Evolutionary conservation across 2,113 vertebrate species (phyloP).

Genomic region (Scytalopus superciliaris): DNA sequence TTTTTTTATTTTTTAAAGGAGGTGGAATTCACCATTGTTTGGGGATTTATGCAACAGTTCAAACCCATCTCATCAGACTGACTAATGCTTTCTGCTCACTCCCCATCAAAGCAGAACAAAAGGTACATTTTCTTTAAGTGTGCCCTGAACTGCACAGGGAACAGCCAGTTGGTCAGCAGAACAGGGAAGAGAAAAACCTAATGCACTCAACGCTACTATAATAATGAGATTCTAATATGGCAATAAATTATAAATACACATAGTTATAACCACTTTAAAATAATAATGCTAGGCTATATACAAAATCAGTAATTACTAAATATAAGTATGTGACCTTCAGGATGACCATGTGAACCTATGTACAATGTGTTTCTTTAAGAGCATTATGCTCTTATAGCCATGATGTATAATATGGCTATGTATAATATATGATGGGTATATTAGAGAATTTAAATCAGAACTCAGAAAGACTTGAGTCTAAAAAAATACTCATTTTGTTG

Average conservation of each 20-base stretch:
- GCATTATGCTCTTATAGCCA: neutral
- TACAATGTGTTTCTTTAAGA: neutral
- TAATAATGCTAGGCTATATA: neutral
- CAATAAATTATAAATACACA: neutral
- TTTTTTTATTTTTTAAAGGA: neutral
- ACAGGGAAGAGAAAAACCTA: neutral
- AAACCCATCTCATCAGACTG: neutral
- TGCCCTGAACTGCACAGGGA: neutral
- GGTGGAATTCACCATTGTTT: neutral
- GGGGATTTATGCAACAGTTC: neutral
- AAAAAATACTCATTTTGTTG: neutral
- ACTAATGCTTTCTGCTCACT: neutral
- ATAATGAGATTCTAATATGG: neutral
- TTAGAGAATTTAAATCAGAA: neutral
- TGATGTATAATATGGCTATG: neutral
- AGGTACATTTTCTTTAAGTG: neutral
- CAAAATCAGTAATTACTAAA: neutral
- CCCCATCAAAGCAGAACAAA: neutral
- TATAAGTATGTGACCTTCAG: neutral
- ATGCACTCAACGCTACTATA: neutral
- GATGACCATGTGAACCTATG: neutral
- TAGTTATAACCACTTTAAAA: neutral
- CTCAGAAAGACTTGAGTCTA: neutral
- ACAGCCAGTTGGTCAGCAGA: neutral
- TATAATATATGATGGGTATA: too few relatives aligned